Evolutionary conservation across 2,113 vertebrate species (phyloP).

Genomic region (Tachycineta bicolor): DNA sequence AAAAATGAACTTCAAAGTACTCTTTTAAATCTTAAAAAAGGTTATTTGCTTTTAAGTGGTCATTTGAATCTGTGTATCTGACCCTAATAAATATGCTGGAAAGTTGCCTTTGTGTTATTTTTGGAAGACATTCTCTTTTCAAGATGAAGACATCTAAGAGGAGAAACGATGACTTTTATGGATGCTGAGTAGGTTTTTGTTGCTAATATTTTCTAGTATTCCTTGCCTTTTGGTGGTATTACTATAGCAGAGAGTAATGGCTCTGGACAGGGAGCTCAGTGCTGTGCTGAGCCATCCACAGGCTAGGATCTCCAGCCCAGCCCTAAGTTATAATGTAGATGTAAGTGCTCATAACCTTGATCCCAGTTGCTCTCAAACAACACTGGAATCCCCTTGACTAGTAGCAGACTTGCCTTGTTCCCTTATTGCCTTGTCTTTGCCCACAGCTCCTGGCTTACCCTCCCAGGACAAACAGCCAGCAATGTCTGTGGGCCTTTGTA

Average conservation of each 20-base stretch:
- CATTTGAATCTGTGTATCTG: not conserved
- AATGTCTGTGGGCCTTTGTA: not conserved
- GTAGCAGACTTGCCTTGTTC: not conserved
- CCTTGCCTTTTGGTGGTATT: not conserved
- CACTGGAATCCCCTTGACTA: not conserved
- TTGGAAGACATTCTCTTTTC: not conserved
- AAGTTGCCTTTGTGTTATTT: not conserved
- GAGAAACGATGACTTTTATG: not conserved
- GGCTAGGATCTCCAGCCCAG: not conserved
- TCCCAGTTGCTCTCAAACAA: not conserved
- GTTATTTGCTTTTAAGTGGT: not conserved
- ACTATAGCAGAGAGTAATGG: not conserved
- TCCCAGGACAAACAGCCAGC: not conserved
- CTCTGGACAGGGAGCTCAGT: not conserved
- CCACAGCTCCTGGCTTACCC: fast-evolving
- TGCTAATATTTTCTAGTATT: not conserved
- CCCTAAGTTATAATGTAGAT: not conserved
- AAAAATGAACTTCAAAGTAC: not conserved
- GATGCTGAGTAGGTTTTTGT: not conserved
- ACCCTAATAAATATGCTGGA: not conserved
- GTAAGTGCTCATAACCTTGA: not conserved
- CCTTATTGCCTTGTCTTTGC: not conserved
- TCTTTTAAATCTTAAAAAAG: not conserved
- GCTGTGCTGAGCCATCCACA: not conserved
- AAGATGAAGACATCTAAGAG: not conserved